Evolutionary conservation across 2,797 vertebrate species (phyloP), one percentile per base, ranked within the genome.

Genomic region (Dermochelys coriacea): DNA sequence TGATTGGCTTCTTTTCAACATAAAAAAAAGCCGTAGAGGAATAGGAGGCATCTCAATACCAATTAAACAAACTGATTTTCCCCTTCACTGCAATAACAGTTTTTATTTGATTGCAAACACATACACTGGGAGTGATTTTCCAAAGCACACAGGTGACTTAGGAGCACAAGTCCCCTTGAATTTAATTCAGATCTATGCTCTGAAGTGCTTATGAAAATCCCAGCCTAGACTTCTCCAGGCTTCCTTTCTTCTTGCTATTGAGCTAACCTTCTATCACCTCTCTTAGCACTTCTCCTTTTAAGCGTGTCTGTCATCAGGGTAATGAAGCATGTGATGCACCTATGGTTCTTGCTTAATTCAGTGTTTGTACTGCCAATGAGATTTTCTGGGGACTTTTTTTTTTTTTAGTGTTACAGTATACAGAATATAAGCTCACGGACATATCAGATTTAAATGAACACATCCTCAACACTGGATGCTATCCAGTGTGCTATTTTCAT

Each of bases 341-440:
- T 90, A 5, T 19, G 34, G 68, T 82, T 34, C 85, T 59, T 90
- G 91, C 86, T 95, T 91, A 93, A 89, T 79, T 94, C 78, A 37
- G 9, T 89, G 21, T 81, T 87, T 93, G 88, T 84, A 90, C 88
- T 92, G 82, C 50, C 91, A 82, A 1, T 94, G 96, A 97, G 93
- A 34, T 61, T 61, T 61, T 34, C 31, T 34, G 31, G 31, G 31
- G 5, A 59, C 2, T 92, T 82, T 92, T 79, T 90, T 82, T 92
- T 31, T 90, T 71, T 94, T 94, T 84, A 87, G 51, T 25, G 52
- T 34, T 82, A 19, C 23, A 61, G 31, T 41, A 54, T 81, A 81
- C 88, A 95, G 94, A 84, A 92, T 83, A 88, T 55, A 88, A 94
- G 37, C 85, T 97, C 68, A 89, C 79, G 93, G 81, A 87, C 8